Percentiles rank a stretch among this genome's conserved stretches.
Evolutionary conservation across 2,797 vertebrate genomes (phyloP).

Genomic region (Poliocrania exsul): DNA sequence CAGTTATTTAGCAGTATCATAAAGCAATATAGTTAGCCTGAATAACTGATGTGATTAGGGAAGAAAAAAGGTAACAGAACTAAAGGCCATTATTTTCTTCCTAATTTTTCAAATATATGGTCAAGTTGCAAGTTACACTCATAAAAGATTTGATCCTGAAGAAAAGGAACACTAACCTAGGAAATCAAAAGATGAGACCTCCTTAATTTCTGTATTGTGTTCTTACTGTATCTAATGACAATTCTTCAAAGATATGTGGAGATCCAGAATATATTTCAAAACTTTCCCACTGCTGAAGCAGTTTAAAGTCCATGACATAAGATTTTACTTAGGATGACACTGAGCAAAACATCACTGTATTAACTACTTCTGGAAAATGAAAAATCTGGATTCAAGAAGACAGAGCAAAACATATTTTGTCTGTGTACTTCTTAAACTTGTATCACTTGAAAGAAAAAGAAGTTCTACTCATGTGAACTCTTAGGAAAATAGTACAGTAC

Average conservation of each 20-base stretch:
- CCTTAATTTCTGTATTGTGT: background rate
- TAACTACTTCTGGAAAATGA: constrained; percentile 25
- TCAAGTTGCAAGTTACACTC: background rate
- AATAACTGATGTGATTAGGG: background rate
- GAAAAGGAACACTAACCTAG: background rate
- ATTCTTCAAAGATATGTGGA: constrained; percentile 14
- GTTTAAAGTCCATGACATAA: background rate
- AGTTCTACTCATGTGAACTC: background rate
- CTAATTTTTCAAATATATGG: background rate
- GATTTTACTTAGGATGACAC: constrained; percentile 11
- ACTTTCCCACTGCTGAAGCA: background rate
- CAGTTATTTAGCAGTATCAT: background rate
- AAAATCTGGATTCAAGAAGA: constrained; percentile 13
- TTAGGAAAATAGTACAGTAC: constrained; percentile 17
- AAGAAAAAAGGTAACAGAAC: background rate
- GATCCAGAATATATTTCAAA: background rate
- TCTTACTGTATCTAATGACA: background rate
- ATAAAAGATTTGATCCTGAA: background rate
- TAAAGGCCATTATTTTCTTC: background rate
- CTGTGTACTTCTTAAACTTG: background rate
- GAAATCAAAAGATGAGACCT: background rate
- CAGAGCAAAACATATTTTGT: background rate
- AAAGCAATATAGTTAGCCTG: background rate
- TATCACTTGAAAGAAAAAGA: background rate
- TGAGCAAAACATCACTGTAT: background rate